Percentiles rank a stretch among this genome's conserved stretches.
Conservation (phyloP, 2,113 vertebrate genomes). For the Myxocyprinus asiaticus region DNA sequence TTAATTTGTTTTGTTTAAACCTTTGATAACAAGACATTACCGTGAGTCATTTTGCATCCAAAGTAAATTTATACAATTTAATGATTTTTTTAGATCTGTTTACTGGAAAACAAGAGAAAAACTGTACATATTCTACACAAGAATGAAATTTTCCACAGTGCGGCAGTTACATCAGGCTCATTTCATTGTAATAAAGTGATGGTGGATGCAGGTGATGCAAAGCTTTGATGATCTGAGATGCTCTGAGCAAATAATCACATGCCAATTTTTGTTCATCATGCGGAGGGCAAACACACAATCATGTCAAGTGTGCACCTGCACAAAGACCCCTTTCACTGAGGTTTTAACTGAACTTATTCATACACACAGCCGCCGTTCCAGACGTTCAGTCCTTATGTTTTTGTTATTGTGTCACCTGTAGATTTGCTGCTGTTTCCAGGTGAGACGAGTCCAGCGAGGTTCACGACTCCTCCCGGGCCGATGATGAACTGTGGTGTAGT, state of each 20-base stretch:
- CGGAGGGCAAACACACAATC: not conserved
- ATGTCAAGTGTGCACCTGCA: not conserved
- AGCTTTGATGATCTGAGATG: conserved; percentile 20
- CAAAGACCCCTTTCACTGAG: conserved; percentile 9
- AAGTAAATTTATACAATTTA: too few relatives aligned
- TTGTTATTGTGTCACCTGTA: conserved; percentile 56
- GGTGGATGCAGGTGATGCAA: not conserved
- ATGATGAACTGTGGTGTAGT: conserved; percentile 87
- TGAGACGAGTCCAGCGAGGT: conserved; percentile 83
- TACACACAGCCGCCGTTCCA: not conserved
- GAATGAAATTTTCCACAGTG: too few relatives aligned
- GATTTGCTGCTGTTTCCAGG: conserved; percentile 68
- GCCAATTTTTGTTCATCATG: not conserved
- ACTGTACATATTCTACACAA: too few relatives aligned
- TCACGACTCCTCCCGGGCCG: conserved; percentile 86
- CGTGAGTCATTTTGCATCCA: too few relatives aligned
- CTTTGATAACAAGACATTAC: too few relatives aligned
- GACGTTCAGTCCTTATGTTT: too few relatives aligned
- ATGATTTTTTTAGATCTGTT: too few relatives aligned
- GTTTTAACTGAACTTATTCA: not conserved
- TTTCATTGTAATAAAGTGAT: not conserved
- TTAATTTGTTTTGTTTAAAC: too few relatives aligned
- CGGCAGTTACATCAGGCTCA: not conserved
- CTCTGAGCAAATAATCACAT: not conserved
- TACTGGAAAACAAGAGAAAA: too few relatives aligned